Evolutionary conservation across 2,797 vertebrate species (phyloP), one percentile per base, ranked within the genome.

Genomic region (Monodelphis domestica): DNA sequence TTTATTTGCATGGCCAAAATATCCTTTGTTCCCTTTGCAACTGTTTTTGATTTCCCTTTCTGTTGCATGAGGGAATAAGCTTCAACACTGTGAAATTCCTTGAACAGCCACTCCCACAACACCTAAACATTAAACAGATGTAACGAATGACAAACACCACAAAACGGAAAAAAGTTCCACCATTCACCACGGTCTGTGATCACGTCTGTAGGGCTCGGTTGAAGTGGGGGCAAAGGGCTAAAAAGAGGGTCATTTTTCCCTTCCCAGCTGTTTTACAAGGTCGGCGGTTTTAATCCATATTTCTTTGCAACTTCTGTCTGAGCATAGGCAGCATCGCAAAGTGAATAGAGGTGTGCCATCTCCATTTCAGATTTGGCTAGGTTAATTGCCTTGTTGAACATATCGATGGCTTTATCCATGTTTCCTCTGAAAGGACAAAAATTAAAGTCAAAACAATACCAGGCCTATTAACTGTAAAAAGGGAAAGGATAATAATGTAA

Each of bases 381-480:
- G 97, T 99, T 99, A 96, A 99, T 99, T 96, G 99, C 99, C 99
- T 99, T 99, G 99, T 99, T 99, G 98, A 99, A 99, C 99, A 99
- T 99, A 91, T 99, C 99, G 97, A 99, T 99, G 78, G 99, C 99
- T 99, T 99, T 99, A 97, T 99, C 99, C 98, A 99, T 98, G 97
- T 99, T 99, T 91, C 99, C 99, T 98, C 99, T 99, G 98, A 98
- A 98, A 98, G 24, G 97, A 97, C 91, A 90, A 93, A 94, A 96
- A 92, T 90, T 1, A 57, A 21, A 53, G 7, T 87, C n/a, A 93
- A 92, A 50, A 97, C 92, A 84, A 93, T 33, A 96, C 51, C 21
- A 95, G 96, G 94, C 26, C 93, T 70, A 78, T n/a, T 11, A 92
- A 88, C 54, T 92, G 38, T 1, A 29, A 94, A 28, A 45, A 95